Evolutionary conservation across 2,797 vertebrate genomes (phyloP).

Genomic region (Sebastes variabilis): DNA sequence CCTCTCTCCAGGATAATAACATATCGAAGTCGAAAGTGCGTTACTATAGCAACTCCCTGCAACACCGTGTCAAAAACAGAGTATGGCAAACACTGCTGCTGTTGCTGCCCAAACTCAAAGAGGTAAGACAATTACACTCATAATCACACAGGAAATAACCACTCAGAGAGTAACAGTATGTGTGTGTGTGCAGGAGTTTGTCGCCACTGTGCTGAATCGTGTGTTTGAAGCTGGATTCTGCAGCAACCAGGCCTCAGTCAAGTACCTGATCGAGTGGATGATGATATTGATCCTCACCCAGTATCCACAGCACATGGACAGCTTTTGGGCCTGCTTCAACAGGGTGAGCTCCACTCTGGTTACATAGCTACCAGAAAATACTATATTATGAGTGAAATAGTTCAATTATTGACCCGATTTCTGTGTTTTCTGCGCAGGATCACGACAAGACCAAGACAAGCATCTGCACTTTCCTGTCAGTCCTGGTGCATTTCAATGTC

Average conservation of each 20-base stretch:
- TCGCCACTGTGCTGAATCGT: slow-evolving; percentile 78
- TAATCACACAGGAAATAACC: neutral
- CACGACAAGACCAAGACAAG: slow-evolving; percentile 93
- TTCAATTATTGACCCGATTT: neutral
- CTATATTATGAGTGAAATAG: neutral
- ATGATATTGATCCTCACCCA: slow-evolving; percentile 88
- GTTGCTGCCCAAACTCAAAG: slow-evolving; percentile 88
- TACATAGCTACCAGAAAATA: neutral
- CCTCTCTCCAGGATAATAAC: slow-evolving; percentile 83
- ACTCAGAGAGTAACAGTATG: neutral
- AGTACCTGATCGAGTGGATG: slow-evolving; percentile 94
- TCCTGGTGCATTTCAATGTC: slow-evolving; percentile 90
- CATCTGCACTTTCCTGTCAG: slow-evolving; percentile 92
- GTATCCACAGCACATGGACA: slow-evolving; percentile 85
- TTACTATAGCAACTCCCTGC: slow-evolving; percentile 92
- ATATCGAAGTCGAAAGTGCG: slow-evolving; percentile 88
- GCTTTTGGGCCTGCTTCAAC: slow-evolving; percentile 90
- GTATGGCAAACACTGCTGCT: slow-evolving; percentile 92
- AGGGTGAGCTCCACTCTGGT: slow-evolving; percentile 63
- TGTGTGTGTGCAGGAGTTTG: slow-evolving; percentile 82
- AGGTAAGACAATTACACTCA: slow-evolving; percentile 77
- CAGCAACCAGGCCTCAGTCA: slow-evolving; percentile 94
- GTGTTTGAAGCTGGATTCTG: slow-evolving; percentile 89
- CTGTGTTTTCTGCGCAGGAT: slow-evolving; percentile 68
- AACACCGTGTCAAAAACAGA: slow-evolving; percentile 92